Conservation (phyloP, 1,140 invertebrate species). For the Tetramorium alpestre region DNA sequence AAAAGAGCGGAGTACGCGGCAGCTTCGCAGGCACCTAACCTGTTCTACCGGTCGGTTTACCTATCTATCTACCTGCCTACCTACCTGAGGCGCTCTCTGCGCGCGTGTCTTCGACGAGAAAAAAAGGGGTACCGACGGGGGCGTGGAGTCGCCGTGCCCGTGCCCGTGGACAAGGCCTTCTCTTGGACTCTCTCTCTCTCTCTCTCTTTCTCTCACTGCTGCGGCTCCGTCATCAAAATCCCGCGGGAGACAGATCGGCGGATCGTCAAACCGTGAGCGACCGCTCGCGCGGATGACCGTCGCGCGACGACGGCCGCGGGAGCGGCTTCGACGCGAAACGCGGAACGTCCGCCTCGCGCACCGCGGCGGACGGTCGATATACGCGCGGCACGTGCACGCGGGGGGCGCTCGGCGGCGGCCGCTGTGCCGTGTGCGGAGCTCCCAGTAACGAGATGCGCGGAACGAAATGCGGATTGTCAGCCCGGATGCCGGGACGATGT, state of each 20-base stretch:
- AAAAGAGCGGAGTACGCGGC: neutral
- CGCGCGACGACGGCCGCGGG: conserved; percentile 19
- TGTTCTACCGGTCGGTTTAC: conserved; percentile 71
- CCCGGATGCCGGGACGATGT: conserved; percentile 33
- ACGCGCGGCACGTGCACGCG: neutral
- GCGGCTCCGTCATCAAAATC: conserved; percentile 42
- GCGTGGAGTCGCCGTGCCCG: conserved; percentile 61
- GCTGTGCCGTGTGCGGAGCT: neutral
- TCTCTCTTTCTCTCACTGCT: conserved; percentile 7
- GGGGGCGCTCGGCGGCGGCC: neutral
- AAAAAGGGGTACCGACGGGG: conserved; percentile 63
- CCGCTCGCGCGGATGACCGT: neutral
- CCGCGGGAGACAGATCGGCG: neutral
- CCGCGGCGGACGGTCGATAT: neutral
- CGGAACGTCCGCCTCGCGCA: neutral
- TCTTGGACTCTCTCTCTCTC: conserved; percentile 11
- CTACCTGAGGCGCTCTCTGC: conserved; percentile 67
- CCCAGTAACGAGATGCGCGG: neutral
- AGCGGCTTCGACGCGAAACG: conserved; percentile 58
- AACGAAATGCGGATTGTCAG: neutral
- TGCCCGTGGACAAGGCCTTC: conserved; percentile 34
- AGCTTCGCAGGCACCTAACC: conserved; percentile 71
- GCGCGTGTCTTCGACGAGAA: conserved; percentile 65
- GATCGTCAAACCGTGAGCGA: neutral
- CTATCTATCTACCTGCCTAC: conserved; percentile 6